A percentile compares a stretch with the other conserved stretches of the same genome.
Conservation (phyloP, 2,113 vertebrate genomes). For the Chrysemys picta region DNA sequence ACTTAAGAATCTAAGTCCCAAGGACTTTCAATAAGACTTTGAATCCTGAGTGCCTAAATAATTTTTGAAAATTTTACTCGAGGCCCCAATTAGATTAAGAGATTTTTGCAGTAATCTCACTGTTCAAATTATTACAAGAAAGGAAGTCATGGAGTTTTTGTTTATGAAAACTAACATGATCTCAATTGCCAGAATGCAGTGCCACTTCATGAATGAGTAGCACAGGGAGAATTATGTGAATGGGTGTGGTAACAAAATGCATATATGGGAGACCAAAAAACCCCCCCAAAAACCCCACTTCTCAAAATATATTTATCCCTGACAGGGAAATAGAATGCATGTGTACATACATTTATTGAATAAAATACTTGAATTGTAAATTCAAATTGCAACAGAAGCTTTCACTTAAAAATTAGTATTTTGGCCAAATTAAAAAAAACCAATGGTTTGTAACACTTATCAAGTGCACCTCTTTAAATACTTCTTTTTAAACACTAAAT, state of each 20-base stretch:
- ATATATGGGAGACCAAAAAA: neutral
- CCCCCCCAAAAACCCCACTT: neutral
- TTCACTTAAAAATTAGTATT: neutral
- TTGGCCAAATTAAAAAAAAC: neutral
- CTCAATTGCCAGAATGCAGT: neutral
- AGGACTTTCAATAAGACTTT: neutral
- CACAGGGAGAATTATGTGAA: neutral
- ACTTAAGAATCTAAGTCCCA: neutral
- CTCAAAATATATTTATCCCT: neutral
- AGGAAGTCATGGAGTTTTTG: neutral
- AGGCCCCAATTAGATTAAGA: neutral
- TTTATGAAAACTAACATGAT: neutral
- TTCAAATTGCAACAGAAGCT: neutral
- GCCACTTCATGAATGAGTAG: neutral
- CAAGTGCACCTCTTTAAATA: neutral
- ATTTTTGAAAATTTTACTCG: neutral
- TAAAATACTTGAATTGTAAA: neutral
- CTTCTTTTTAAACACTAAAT: neutral
- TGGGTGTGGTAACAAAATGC: accelerated
- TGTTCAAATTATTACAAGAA: neutral
- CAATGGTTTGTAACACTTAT: neutral
- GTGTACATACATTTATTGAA: neutral
- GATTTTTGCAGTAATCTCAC: neutral
- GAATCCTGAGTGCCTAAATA: neutral
- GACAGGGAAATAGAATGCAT: neutral